A percentile compares a stretch with the other conserved stretches of the same genome.
phyloP scores from a whole-genome alignment of 2,888 invertebrate species.

The Hydropsyche betteni region DNA sequence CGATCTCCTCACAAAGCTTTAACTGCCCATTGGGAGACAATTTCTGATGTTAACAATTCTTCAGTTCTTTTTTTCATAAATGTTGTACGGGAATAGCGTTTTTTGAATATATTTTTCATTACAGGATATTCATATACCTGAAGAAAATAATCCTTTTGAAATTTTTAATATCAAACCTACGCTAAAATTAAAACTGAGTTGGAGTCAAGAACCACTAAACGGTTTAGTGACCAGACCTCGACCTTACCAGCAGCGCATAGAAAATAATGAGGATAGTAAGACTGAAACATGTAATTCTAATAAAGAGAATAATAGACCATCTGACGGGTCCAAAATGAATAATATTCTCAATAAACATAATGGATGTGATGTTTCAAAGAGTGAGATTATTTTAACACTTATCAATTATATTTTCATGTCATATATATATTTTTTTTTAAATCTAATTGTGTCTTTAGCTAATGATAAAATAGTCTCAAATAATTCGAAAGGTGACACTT shows the following conservation, averaged over 20 bases:
- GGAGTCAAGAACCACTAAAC: conserved; percentile 79
- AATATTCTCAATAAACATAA: conserved; percentile 57
- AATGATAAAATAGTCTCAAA: conserved; percentile 57
- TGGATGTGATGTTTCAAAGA: conserved; percentile 55
- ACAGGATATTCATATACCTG: conserved; percentile 61
- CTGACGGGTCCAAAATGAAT: conserved; percentile 53
- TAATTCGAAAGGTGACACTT: conserved; percentile 51
- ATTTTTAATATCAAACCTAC: conserved; percentile 82
- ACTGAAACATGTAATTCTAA: conserved; percentile 52
- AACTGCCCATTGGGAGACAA: conserved; percentile 69
- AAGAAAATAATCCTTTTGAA: conserved; percentile 72
- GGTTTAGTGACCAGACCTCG: conserved; percentile 74
- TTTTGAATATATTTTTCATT: conserved; percentile 51
- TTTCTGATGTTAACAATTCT: conserved; percentile 64
- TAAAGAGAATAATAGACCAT: conserved; percentile 58
- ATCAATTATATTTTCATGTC: background rate
- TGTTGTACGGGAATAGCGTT: background rate
- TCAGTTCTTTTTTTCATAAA: background rate
- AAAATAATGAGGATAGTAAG: conserved; percentile 55
- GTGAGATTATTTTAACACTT: conserved; percentile 41
- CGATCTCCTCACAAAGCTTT: conserved; percentile 64
- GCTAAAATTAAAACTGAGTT: conserved; percentile 84
- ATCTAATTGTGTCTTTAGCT: conserved; percentile 34
- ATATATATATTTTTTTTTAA: conserved; percentile 16
- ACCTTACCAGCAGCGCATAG: conserved; percentile 61